Evolutionary conservation across 2,888 invertebrate species (phyloP), one percentile per base, ranked within the genome.

Genomic region (Cordylochernes scorpioides): DNA sequence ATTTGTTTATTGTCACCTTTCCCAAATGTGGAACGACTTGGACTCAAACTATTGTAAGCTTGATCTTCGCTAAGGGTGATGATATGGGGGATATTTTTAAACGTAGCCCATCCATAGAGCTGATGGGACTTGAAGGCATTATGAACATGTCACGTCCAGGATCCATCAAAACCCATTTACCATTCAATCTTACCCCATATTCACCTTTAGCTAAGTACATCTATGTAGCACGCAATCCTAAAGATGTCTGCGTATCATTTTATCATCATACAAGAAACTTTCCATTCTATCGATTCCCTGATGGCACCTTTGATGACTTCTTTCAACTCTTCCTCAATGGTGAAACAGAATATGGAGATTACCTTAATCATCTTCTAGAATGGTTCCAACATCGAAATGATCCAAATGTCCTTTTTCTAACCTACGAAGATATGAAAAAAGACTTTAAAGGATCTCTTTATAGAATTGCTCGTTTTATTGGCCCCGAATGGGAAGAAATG

Each of bases 151-250:
- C 17, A 4, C 10, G 17, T 5, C 37, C 34, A 1, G 16, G 30
- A n/a, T 18, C 27, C 7, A 25, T 39, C 30, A 34, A 38, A 30
- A 45, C 41, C 2, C 49, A 49, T 29, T 39, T 49, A 2, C 47
- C 45, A 3, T 35, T 41, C 17, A 16, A 31, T 7, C 17, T 41
- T 13, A 12, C 28, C n/a, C 40, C 39, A 2, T 25, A 21, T n/a
- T 26, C 22, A 5, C 18, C 19, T 4, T 14, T 34, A 12, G 30
- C 37, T 12, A 31, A 31, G 19, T 36, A 34, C 16, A 47, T 56
- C 22, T 56, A 57, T 36, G 46, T 57, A 17, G 48, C 49, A 10
- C 46, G 56, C 27, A 55, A 57, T 35, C 53, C 53, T 1, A 53
- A 53, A 40, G 57, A 57, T 41, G 48, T 48, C 8, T 45, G 45